Percentiles rank a stretch among this genome's conserved stretches.
Conservation (phyloP, 2,888 invertebrate species). For the Argyresthia goedartella region DNA sequence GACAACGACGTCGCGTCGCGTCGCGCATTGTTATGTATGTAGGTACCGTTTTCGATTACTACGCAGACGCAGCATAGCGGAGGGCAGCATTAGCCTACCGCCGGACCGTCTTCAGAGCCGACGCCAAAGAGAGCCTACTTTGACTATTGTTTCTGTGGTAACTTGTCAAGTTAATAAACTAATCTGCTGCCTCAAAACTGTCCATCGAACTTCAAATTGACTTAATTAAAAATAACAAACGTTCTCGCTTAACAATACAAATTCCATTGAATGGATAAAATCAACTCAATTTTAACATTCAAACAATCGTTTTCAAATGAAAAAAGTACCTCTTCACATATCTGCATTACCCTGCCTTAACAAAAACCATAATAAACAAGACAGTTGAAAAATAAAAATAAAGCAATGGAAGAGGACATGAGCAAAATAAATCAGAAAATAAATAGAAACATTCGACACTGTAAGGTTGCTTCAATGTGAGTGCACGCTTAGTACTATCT, state of each 20-base stretch:
- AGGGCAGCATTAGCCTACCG: neutral
- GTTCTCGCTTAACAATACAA: constrained; percentile 65
- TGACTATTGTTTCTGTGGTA: constrained; percentile 65
- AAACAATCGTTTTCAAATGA: constrained; percentile 58
- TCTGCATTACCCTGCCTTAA: constrained; percentile 69
- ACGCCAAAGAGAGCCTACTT: constrained; percentile 63
- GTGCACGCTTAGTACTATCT: constrained; percentile 20
- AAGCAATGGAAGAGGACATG: constrained; percentile 66
- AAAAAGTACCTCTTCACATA: constrained; percentile 67
- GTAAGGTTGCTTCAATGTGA: constrained; percentile 37
- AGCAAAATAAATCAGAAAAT: constrained; percentile 64
- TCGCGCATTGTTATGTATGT: neutral
- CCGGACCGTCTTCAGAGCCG: constrained; percentile 20
- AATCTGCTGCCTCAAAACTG: constrained; percentile 57
- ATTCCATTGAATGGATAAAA: constrained; percentile 66
- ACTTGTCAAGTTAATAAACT: constrained; percentile 56
- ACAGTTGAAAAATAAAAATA: constrained; percentile 58
- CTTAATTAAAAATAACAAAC: constrained; percentile 64
- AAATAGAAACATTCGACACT: constrained; percentile 44
- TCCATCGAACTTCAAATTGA: constrained; percentile 54
- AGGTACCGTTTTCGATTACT: neutral
- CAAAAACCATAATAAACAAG: constrained; percentile 63
- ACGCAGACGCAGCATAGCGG: neutral
- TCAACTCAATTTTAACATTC: constrained; percentile 67
- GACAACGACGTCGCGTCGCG: constrained; percentile 26